These are phyloP conservation scores for Lethrus apterus DNA, from an alignment of 1,140 invertebrate genomes.

Conservation along the genomic window DNA sequence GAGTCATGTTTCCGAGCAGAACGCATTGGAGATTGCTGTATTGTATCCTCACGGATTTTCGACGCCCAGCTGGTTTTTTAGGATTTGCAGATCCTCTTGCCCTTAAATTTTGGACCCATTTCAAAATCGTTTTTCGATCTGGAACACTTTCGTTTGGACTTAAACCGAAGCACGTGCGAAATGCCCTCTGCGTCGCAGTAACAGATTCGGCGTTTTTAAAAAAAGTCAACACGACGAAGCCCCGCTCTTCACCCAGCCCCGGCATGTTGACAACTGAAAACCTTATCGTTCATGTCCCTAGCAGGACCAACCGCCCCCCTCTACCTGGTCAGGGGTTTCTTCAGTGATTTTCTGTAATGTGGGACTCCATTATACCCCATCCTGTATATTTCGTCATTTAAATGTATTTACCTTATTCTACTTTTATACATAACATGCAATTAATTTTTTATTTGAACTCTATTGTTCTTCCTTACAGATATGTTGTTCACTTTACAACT, in stretches of 20 bases:
- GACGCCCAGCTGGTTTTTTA: background rate
- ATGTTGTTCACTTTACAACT: no score
- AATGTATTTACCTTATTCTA: no score
- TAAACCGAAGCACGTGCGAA: background rate
- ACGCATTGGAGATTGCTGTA: conserved; percentile 15
- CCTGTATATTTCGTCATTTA: no score
- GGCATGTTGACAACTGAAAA: conserved; percentile 15
- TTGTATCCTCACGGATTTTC: background rate
- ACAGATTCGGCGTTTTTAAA: background rate
- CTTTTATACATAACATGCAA: no score
- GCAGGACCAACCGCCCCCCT: background rate
- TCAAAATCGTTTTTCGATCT: background rate
- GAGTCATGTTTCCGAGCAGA: conserved; percentile 19
- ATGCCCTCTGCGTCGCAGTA: background rate
- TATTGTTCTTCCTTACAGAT: no score
- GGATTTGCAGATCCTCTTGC: conserved; percentile 6
- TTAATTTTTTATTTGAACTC: no score
- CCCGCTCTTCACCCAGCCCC: conserved; percentile 10
- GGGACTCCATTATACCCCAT: no score
- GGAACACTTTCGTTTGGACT: conserved; percentile 2
- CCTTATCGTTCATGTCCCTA: background rate
- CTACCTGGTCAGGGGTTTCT: background rate
- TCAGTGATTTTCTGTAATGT: no score
- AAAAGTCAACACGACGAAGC: background rate
- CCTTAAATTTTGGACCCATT: background rate